Evolutionary conservation across 2,888 invertebrate genomes (phyloP).

Genomic region (Aromia moschata): DNA sequence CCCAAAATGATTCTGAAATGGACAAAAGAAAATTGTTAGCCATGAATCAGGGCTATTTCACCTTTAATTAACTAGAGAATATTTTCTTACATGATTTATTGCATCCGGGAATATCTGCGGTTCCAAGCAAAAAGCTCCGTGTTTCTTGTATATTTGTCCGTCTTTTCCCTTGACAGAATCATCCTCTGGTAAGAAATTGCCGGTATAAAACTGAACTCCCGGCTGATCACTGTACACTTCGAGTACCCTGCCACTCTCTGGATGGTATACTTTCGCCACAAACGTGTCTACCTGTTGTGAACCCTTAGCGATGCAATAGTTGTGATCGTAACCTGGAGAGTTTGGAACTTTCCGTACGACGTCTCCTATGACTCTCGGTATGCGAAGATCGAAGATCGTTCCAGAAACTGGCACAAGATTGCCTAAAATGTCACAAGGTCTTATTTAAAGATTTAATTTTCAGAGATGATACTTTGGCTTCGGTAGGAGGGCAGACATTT

Average conservation of each 20-base stretch:
- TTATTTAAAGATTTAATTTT: too few species aligned
- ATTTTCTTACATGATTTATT: slow-evolving; percentile 75
- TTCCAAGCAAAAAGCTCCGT: slow-evolving; percentile 85
- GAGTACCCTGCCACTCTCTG: slow-evolving; percentile 70
- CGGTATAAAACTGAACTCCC: slow-evolving; percentile 91
- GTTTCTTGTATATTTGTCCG: slow-evolving; percentile 51
- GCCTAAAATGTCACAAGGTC: slow-evolving; percentile 68
- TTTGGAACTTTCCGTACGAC: slow-evolving; percentile 73
- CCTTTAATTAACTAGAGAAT: background rate
- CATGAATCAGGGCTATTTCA: background rate
- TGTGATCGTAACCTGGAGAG: slow-evolving; percentile 80
- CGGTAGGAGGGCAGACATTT: too few species aligned
- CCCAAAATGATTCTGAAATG: slow-evolving; percentile 79
- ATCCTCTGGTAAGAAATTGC: slow-evolving; percentile 75
- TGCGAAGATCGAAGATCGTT: slow-evolving; percentile 78
- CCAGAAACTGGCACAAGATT: slow-evolving; percentile 75
- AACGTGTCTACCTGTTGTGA: slow-evolving; percentile 67
- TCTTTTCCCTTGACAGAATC: slow-evolving; percentile 48
- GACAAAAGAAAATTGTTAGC: slow-evolving; percentile 36
- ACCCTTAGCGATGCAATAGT: slow-evolving; percentile 77
- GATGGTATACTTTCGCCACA: slow-evolving; percentile 75
- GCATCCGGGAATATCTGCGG: slow-evolving; percentile 94
- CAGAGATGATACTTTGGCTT: too few species aligned
- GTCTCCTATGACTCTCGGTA: slow-evolving; percentile 71
- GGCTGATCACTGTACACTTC: slow-evolving; percentile 88